phyloP scores from a whole-genome alignment of 2,797 vertebrate genomes.

The Fratercula arctica region DNA sequence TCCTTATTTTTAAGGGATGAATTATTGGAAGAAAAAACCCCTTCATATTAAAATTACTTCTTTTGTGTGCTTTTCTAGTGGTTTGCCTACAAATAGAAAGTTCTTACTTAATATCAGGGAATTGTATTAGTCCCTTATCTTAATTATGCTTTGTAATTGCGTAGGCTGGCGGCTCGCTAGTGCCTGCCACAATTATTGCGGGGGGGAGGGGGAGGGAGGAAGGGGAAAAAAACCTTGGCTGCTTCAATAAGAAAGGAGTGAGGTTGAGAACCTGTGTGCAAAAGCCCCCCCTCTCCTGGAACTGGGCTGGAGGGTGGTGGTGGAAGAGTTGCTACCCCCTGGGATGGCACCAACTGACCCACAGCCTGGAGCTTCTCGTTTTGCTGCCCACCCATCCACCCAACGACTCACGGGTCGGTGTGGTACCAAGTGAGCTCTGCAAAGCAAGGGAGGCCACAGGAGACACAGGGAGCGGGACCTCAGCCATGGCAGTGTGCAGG shows the following conservation, averaged over 20 bases:
- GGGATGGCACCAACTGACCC: neutral
- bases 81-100: neutral
- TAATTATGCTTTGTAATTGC: neutral
- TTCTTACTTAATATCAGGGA: neutral
- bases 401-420: rapidly evolving
- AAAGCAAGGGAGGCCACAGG: neutral
- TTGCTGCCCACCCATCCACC: neutral
- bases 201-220: no score
- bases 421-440: neutral
- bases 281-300: neutral
- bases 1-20: conserved; percentile 21
- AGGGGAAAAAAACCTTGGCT: neutral
- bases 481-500: rapidly evolving
- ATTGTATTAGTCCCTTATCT: neutral
- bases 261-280: neutral
- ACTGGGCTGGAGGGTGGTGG: neutral
- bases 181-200: neutral
- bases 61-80: neutral
- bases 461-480: neutral
- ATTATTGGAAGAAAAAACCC: neutral
- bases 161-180: neutral
- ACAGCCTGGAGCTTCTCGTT: neutral
- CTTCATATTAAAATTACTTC: conserved; percentile 26
- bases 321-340: neutral
- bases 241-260: neutral